These are phyloP conservation scores for Lasioglossum pauxillum DNA, from an alignment of 2,888 invertebrate genomes.

Conservation along the genomic window DNA sequence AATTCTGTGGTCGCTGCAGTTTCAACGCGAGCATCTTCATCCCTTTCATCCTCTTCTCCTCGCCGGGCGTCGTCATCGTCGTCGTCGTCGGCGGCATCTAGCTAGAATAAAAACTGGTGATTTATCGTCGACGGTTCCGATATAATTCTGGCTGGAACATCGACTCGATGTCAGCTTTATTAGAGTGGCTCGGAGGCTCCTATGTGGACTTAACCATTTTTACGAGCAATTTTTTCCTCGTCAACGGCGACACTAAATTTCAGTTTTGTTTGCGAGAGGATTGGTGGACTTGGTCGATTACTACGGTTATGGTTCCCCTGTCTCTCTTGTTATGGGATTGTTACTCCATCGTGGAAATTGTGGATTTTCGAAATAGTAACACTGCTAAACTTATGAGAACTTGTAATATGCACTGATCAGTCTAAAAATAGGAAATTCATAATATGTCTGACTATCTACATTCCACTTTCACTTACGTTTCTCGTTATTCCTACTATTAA, in stretches of 20 bases:
- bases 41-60: constrained; percentile 52
- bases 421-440: no score
- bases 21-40: constrained; percentile 73
- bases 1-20: constrained; percentile 77
- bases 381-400: not conserved
- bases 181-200: constrained; percentile 60
- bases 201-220: constrained; percentile 9
- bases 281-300: not conserved
- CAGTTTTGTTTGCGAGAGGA: not conserved
- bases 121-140: constrained; percentile 71
- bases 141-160: constrained; percentile 70
- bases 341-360: not conserved
- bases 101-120: constrained; percentile 76
- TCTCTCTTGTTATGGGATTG: not conserved
- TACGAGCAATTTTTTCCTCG: not conserved
- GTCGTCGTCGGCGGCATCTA: constrained; percentile 27
- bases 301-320: not conserved
- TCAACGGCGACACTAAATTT: not conserved
- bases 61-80: constrained; percentile 46
- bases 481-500: no score
- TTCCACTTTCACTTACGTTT: no score
- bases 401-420: not conserved
- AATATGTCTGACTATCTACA: no score
- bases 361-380: not conserved
- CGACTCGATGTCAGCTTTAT: constrained; percentile 51